These are phyloP conservation scores for Motacilla alba DNA, from an alignment of 2,113 vertebrate species.

Conservation along the genomic window DNA sequence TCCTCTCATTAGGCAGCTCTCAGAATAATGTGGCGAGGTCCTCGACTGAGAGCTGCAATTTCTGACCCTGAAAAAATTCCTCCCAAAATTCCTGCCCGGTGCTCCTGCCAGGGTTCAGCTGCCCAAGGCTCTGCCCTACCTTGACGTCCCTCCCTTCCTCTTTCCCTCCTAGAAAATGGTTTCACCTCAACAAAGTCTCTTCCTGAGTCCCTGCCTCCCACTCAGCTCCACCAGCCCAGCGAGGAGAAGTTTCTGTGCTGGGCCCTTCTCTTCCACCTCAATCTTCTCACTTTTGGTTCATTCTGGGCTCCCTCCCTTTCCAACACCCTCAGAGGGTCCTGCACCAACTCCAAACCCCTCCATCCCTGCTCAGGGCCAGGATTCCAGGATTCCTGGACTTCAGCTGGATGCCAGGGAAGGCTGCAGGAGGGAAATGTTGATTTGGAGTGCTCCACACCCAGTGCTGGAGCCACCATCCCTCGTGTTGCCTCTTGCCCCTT, in stretches of 20 bases:
- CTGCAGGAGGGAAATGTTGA: not conserved
- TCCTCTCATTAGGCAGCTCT: conserved; percentile 38
- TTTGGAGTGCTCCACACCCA: not conserved
- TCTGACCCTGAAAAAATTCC: not conserved
- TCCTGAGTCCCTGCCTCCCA: not conserved
- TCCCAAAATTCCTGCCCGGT: not conserved
- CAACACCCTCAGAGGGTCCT: not conserved
- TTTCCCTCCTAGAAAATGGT: not conserved
- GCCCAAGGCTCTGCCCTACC: not conserved
- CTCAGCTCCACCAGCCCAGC: not conserved
- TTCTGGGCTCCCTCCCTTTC: not conserved
- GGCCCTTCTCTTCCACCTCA: not conserved
- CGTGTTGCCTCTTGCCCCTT: accelerated
- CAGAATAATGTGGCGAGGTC: not conserved
- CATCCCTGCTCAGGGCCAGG: not conserved
- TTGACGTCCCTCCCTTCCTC: not conserved
- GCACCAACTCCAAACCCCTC: not conserved
- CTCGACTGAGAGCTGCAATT: not conserved
- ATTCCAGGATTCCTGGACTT: not conserved
- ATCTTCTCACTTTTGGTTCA: not conserved
- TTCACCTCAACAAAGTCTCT: not conserved
- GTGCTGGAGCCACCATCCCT: accelerated
- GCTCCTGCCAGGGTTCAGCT: not conserved
- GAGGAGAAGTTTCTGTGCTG: not conserved
- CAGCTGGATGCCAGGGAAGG: not conserved